Conservation (phyloP, 2,113 vertebrate genomes). For the Regulus satrapa region DNA sequence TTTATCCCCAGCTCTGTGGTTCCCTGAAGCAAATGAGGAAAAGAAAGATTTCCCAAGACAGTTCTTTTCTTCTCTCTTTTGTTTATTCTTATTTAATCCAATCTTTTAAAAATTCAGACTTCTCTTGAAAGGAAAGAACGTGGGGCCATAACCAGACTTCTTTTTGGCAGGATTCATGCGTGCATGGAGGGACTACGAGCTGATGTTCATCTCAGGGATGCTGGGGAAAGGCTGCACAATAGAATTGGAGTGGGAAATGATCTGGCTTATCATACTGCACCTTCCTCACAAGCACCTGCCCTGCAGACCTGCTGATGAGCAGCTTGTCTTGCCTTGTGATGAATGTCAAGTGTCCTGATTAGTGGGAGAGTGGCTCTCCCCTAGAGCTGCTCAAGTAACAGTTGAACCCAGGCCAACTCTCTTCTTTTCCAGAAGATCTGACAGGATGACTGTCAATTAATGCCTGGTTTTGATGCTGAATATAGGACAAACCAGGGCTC, state of each 20-base stretch:
- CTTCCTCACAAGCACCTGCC: background rate
- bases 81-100: constrained; percentile 16
- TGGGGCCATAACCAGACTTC: background rate
- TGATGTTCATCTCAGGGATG: background rate
- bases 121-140: background rate
- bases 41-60: constrained; percentile 16
- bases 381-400: background rate
- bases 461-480: background rate
- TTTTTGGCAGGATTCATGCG: background rate
- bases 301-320: constrained; percentile 5
- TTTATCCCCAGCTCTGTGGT: background rate
- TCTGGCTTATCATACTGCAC: background rate
- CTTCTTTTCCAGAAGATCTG: background rate
- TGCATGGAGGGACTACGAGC: background rate
- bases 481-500: background rate
- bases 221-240: background rate
- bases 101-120: background rate
- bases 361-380: background rate
- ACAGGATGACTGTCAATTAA: background rate
- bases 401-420: background rate
- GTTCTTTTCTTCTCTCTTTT: background rate
- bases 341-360: background rate
- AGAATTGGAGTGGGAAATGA: background rate
- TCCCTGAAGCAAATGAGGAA: constrained; percentile 26
- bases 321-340: background rate